A percentile compares a stretch with the other conserved stretches of the same genome.
phyloP scores from a whole-genome alignment of 2,888 invertebrate species.

The Callosobruchus maculatus region DNA sequence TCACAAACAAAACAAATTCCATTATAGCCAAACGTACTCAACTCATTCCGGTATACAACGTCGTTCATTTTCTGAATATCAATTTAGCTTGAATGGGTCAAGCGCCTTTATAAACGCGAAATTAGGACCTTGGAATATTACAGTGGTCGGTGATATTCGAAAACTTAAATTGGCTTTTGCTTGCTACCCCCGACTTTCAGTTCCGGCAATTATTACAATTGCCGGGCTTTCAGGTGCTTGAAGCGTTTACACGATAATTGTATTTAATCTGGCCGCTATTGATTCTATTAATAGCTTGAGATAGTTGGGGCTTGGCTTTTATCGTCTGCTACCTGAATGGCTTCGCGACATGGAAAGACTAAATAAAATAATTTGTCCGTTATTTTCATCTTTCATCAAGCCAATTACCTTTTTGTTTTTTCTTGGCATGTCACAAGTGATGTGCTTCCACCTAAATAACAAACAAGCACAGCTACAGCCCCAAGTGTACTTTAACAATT shows the following conservation, averaged over 20 bases:
- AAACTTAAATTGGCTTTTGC: not conserved
- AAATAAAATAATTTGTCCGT: too few species aligned
- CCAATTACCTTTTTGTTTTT: too few species aligned
- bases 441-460: too few species aligned
- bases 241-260: not conserved
- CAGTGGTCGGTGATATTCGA: not conserved
- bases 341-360: not conserved
- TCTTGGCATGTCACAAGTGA: too few species aligned
- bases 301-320: not conserved
- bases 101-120: not conserved
- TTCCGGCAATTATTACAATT: not conserved
- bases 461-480: too few species aligned
- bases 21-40: too few species aligned
- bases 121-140: not conserved
- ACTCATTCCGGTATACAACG: not conserved
- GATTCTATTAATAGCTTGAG: not conserved
- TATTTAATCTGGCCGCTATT: not conserved
- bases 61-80: not conserved
- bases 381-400: too few species aligned
- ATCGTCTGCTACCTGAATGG: not conserved
- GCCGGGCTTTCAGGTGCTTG: not conserved
- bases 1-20: too few species aligned
- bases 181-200: not conserved
- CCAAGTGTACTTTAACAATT: too few species aligned
- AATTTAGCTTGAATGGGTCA: not conserved